phyloP scores from a whole-genome alignment of 2,113 vertebrate genomes.

The Epinephelus moara region DNA sequence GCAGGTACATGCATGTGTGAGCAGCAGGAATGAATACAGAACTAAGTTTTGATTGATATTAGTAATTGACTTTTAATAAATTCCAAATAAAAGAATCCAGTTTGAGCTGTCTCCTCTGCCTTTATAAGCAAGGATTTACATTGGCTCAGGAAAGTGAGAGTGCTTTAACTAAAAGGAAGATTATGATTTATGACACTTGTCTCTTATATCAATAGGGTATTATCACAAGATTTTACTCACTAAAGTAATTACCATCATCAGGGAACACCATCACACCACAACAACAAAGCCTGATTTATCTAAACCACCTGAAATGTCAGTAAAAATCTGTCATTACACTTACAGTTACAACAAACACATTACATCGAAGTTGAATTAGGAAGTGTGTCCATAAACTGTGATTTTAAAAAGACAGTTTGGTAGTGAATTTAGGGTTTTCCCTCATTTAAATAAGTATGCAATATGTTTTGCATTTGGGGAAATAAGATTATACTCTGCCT shows the following conservation, averaged over 20 bases:
- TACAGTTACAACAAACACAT: background rate
- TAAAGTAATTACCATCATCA: background rate
- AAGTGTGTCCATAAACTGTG: background rate
- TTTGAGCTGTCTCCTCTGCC: background rate
- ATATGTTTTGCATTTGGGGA: background rate
- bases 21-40: background rate
- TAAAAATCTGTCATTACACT: background rate
- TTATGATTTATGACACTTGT: background rate
- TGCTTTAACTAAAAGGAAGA: background rate
- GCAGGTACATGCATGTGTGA: slow-evolving; percentile 26
- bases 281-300: background rate
- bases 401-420: background rate
- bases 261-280: background rate
- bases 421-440: background rate
- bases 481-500: background rate
- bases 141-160: background rate
- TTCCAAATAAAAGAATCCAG: background rate
- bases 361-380: background rate
- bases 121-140: slow-evolving; percentile 12
- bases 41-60: background rate
- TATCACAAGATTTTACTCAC: background rate
- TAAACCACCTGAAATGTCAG: background rate
- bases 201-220: background rate
- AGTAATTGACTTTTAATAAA: background rate
- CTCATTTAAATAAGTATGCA: background rate